Percentiles rank a stretch among this genome's conserved stretches.
Evolutionary conservation across 2,797 vertebrate genomes (phyloP).

Genomic region (Phataginus tricuspis): DNA sequence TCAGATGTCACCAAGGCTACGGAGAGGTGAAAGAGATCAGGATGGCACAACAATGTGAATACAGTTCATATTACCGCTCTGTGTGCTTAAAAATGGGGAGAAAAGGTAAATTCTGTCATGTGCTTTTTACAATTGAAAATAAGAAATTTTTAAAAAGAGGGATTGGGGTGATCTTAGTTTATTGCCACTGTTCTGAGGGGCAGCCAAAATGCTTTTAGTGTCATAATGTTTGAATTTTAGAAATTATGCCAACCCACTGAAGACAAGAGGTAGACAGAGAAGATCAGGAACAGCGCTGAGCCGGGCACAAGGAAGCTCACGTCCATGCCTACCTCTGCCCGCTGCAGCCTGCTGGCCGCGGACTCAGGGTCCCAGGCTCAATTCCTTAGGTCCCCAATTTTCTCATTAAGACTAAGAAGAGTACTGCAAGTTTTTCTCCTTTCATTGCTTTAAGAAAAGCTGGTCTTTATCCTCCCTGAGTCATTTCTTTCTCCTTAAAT

Average conservation of each 20-base stretch:
- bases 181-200: not conserved
- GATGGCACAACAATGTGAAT: not conserved
- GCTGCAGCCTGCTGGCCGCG: not conserved
- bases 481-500: not conserved
- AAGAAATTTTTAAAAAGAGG: not conserved
- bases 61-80: not conserved
- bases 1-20: not conserved
- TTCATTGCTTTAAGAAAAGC: not conserved
- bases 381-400: not conserved
- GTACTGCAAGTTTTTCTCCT: not conserved
- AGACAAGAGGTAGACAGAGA: not conserved
- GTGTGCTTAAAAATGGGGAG: not conserved
- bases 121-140: not conserved
- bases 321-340: not conserved
- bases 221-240: not conserved
- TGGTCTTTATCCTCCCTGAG: not conserved
- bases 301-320: fast-evolving
- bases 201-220: not conserved
- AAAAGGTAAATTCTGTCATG: not conserved
- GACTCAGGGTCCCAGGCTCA: not conserved
- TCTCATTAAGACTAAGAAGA: not conserved
- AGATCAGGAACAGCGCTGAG: not conserved
- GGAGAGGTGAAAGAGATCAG: not conserved
- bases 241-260: not conserved
- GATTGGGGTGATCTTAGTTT: not conserved